Base-by-base conservation (phyloP, 2,797 vertebrate species). In the Euphonia xanthogaster region DNA sequence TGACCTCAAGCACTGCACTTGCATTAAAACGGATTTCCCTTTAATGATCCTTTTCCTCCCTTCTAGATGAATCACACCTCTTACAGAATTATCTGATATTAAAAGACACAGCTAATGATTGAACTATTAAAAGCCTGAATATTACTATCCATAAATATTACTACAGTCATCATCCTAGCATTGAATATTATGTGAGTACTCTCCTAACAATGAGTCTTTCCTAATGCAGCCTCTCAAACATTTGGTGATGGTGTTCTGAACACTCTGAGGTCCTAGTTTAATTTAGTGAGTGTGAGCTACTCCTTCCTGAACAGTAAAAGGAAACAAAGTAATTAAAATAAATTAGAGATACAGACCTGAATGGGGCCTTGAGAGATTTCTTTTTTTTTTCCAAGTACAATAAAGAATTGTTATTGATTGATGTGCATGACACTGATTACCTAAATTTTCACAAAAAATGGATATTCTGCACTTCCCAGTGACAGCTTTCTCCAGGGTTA, bases 21-120 rank as follows among this genome's bases (percentile, higher is more conserved):
- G 85, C 89, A 96, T 76, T 79, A 93, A 79, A 79, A 97, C 92
- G 96, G 92, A 96, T 93, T 97, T 96, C 95, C 96, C 94, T 97
- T 57, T 88, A 88, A 88, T 39, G 55, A 94, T 88, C 66, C 85
- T 97, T 96, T 96, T 96, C 95, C 88, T 94, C n/a, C 63, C 67
- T 93, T 74, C 72, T 70, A 77, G 76, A 91, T 97, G 92, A 97
- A 94, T 97, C 93, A 96, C 16, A 44, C 17, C n/a, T 73, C 83
- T 94, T 61, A 89, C 35, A 85, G 74, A 90, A 88, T 81, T 62
- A 78, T 85, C 80, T 88, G 53, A 61, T 73, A 79, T 22, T 78
- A 83, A 77, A 81, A 90, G 60, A 78, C 14, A 18, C 74, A 74
- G 35, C n/a, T 88, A 65, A 89, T 39, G 28, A 85, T 24, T 48